A percentile compares a stretch with the other conserved stretches of the same genome.
Conservation (phyloP, 1,140 invertebrate species). For the Nymphalis io region DNA sequence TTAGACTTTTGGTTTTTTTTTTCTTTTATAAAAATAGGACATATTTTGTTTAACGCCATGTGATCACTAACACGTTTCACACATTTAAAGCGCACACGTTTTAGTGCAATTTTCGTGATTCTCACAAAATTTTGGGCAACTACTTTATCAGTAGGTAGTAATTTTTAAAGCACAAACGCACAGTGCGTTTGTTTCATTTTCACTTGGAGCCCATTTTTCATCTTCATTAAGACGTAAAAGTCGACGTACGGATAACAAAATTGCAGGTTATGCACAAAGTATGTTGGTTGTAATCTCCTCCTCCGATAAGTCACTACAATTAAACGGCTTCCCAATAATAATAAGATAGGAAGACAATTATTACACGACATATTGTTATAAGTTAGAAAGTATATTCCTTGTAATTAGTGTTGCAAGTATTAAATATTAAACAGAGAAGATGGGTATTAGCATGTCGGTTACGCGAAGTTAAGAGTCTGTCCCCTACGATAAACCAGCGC, state of each 20-base stretch:
- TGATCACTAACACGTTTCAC: background rate
- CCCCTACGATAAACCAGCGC: too few species aligned
- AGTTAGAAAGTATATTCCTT: too few species aligned
- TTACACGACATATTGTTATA: too few species aligned
- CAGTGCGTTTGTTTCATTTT: too few species aligned
- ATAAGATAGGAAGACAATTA: too few species aligned
- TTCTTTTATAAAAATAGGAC: slow-evolving; percentile 2
- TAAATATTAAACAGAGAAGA: too few species aligned
- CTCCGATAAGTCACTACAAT: background rate
- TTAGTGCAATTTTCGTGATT: background rate
- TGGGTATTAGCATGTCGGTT: too few species aligned
- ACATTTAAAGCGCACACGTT: background rate
- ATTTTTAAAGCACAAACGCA: background rate
- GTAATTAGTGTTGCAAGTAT: too few species aligned
- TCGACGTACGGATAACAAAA: background rate
- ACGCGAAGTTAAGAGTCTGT: too few species aligned
- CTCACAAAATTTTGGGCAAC: background rate
- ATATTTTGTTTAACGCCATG: slow-evolving; percentile 3
- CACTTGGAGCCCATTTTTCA: slow-evolving; percentile 7
- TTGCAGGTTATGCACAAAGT: background rate
- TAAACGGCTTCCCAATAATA: too few species aligned
- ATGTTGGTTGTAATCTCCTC: slow-evolving; percentile 5
- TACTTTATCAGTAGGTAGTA: background rate
- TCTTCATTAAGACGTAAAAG: background rate
- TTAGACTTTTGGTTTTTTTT: too few species aligned